These are phyloP conservation scores for Andrena haemorrhoa DNA, from an alignment of 2,888 invertebrate species.

Conservation along the genomic window DNA sequence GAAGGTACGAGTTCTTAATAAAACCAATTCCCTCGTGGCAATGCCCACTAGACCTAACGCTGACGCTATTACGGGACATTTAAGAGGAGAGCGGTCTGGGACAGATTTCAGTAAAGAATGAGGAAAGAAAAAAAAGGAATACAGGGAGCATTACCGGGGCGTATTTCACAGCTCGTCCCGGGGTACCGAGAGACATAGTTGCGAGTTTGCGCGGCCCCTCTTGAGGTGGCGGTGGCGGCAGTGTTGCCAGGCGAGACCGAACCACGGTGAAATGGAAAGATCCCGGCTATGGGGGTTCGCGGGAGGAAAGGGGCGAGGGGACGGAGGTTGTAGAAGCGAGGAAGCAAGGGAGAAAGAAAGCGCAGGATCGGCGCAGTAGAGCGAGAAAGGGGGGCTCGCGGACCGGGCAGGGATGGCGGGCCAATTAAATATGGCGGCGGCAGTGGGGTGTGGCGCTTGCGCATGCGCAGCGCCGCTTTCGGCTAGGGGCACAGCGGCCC, in stretches of 20 bases:
- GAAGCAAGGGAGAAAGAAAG: constrained; percentile 12
- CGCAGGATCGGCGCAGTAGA: constrained; percentile 13
- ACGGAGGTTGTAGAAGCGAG: background rate
- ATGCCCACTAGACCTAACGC: background rate
- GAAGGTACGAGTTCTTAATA: too few relatives aligned
- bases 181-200: constrained; percentile 39
- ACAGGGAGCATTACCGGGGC: background rate
- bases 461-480: constrained; percentile 72
- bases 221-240: constrained; percentile 50
- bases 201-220: constrained; percentile 43
- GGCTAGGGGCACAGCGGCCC: constrained; percentile 43
- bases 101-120: too few relatives aligned
- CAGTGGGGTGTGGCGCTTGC: constrained; percentile 81
- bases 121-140: too few relatives aligned
- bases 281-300: constrained; percentile 36
- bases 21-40: background rate
- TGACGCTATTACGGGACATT: background rate
- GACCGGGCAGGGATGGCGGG: constrained; percentile 71
- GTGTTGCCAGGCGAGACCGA: constrained; percentile 47
- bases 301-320: background rate
- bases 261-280: constrained; percentile 36
- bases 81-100: too few relatives aligned
- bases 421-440: constrained; percentile 80
- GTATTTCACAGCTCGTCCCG: background rate
- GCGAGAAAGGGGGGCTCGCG: constrained; percentile 33